Base-by-base conservation (phyloP, 30 jellyfish, hydroid and myxozoan genomes). In the Aurelia sp. region DNA sequence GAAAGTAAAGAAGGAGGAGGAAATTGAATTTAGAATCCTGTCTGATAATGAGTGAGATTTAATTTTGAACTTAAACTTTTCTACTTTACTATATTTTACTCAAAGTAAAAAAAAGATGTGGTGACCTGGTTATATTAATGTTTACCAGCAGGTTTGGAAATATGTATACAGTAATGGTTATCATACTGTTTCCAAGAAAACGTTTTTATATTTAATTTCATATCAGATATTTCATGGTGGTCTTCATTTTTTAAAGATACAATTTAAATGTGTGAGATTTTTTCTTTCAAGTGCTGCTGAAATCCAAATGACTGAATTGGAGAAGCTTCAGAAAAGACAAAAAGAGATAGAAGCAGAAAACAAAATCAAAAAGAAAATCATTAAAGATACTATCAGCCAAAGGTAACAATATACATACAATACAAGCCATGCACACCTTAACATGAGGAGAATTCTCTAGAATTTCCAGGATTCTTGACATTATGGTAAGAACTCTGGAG, bases 331-430 rank as follows among this genome's bases (percentile, higher is more conserved):
- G 63, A 74, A 85, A 35, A 90, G 90, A 74, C 99, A 95, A 63
- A 90, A 95, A 70, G 82, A 83, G 67, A 95, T 95, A 13, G 99
- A 95, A 78, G 97, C 82, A 57, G 89, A 90, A 66, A 95, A 95
- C 83, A 95, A 85, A 76, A 73, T 76, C 62, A 95, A 95, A 69
- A 86, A 87, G 68, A 53, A 64, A 48, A 74, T 95, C 31, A 95
- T 95, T 13, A 82, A 87, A 44, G 91, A 90, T 18, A 82, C 99
- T 17, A 81, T 95, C 10, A 87, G 74, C 35, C 85, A 81, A 73
- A 90, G 97, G 97, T 89, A 59, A 37, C 4, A 9, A 17, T 15
- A 21, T 50, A 30, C 58, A 7, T 37, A 37, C 50, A 37, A 10
- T 37, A 37, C 50, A 37, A 10, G 50, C 50, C 50, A 0, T 0